Evolutionary conservation across 1,140 invertebrate species (phyloP).

Genomic region (Atta colombica): DNA sequence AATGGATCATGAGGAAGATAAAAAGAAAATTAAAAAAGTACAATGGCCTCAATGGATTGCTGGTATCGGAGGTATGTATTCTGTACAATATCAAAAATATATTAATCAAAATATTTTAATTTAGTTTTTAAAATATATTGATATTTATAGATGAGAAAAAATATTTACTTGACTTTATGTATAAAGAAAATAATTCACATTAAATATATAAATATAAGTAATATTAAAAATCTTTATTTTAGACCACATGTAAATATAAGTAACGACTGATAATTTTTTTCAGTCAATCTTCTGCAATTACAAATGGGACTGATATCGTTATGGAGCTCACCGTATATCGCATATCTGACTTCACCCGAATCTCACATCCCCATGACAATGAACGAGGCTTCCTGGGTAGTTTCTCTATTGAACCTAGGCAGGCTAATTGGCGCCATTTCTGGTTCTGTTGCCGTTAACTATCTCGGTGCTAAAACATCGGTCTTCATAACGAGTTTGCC

Average conservation of each 20-base stretch:
- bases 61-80: slow-evolving; percentile 62
- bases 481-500: slow-evolving; percentile 88
- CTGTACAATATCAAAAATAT: background rate
- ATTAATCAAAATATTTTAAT: slow-evolving; percentile 6
- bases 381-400: slow-evolving; percentile 90
- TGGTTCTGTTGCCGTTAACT: slow-evolving; percentile 82
- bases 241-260: background rate
- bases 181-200: background rate
- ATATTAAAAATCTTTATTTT: too few relatives aligned
- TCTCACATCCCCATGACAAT: slow-evolving; percentile 87
- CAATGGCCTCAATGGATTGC: slow-evolving; percentile 72
- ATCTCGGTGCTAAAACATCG: slow-evolving; percentile 90
- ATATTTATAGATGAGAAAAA: background rate
- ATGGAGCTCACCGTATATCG: slow-evolving; percentile 88
- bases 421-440: slow-evolving; percentile 83
- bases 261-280: background rate
- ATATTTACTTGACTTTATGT: background rate
- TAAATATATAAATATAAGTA: slow-evolving; percentile 1
- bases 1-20: slow-evolving; percentile 6
- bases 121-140: background rate
- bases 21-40: background rate
- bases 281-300: slow-evolving; percentile 69
- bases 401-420: slow-evolving; percentile 87
- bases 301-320: slow-evolving; percentile 70
- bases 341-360: slow-evolving; percentile 84